Evolutionary conservation across 2,797 vertebrate genomes (phyloP).

Genomic region (Cyclopterus lumpus): DNA sequence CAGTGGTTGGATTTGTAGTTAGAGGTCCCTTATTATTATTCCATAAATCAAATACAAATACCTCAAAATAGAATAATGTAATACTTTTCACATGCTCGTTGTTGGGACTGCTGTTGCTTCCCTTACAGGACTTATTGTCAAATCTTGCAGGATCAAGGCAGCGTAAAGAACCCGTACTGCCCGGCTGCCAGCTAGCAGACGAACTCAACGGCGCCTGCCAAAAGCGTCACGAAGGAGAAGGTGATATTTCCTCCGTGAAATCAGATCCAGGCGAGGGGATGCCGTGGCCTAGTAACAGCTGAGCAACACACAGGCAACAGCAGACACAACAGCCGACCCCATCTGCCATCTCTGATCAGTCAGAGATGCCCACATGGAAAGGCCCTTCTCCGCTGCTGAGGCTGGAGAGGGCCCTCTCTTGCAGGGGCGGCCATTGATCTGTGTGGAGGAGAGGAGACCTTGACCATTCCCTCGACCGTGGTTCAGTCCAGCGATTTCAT

Average conservation of each 20-base stretch:
- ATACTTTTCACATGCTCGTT: neutral
- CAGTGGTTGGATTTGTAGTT: neutral
- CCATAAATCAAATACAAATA: neutral
- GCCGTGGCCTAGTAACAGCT: constrained; percentile 77
- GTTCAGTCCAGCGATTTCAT: constrained; percentile 32
- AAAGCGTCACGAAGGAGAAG: constrained; percentile 67
- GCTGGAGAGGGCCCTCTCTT: constrained; percentile 10
- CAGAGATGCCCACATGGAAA: constrained; percentile 36
- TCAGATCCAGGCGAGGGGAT: constrained; percentile 68
- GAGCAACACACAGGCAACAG: constrained; percentile 74
- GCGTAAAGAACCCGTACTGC: constrained; percentile 1
- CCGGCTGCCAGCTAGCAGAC: constrained; percentile 22
- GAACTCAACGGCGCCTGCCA: constrained; percentile 46
- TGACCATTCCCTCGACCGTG: constrained; percentile 36
- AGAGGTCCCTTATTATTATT: neutral
- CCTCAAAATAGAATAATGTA: neutral
- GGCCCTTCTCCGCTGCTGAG: constrained; percentile 19
- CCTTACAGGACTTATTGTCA: neutral
- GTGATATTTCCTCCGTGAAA: constrained; percentile 81
- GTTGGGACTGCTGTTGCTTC: neutral
- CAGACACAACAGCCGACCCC: constrained; percentile 77
- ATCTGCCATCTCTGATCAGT: constrained; percentile 69
- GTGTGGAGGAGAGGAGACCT: constrained; percentile 41
- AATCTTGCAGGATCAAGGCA: neutral
- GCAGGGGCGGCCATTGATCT: constrained; percentile 33